A percentile compares a stretch with the other conserved stretches of the same genome.
These are phyloP conservation scores for Corvus moneduloides DNA, from an alignment of 2,113 vertebrate genomes.

Conservation along the genomic window DNA sequence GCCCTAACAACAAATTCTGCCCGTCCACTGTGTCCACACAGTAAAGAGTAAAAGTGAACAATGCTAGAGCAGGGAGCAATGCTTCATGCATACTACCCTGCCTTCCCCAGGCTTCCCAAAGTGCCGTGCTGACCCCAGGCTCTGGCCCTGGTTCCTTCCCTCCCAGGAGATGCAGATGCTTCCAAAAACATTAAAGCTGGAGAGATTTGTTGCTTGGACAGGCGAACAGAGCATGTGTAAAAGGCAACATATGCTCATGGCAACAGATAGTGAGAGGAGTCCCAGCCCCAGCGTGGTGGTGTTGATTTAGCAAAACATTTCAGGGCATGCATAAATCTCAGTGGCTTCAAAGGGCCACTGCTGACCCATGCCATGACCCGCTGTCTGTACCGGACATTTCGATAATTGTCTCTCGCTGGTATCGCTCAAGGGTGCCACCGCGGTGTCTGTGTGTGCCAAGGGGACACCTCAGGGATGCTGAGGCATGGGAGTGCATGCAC, in stretches of 20 bases:
- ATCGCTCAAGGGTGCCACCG: not conserved
- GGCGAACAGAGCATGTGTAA: not conserved
- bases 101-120: not conserved
- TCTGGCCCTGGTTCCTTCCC: not conserved
- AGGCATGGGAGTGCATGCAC: accelerated
- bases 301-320: not conserved
- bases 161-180: not conserved
- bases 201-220: constrained; percentile 15
- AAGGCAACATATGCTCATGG: constrained; percentile 4
- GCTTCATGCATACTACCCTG: not conserved
- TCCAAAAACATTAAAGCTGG: constrained; percentile 13
- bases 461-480: accelerated
- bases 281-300: not conserved
- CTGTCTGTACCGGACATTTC: not conserved
- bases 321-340: not conserved
- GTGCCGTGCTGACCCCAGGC: accelerated
- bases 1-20: not conserved
- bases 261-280: not conserved
- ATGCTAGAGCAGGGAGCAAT: not conserved
- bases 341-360: not conserved
- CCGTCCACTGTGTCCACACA: not conserved
- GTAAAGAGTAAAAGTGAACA: not conserved
- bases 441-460: accelerated
- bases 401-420: not conserved
- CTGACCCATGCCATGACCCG: accelerated